Evolutionary conservation across 1,140 invertebrate genomes (phyloP), one percentile per base, ranked within the genome.

Genomic region (Rhizoglyphus robini): DNA sequence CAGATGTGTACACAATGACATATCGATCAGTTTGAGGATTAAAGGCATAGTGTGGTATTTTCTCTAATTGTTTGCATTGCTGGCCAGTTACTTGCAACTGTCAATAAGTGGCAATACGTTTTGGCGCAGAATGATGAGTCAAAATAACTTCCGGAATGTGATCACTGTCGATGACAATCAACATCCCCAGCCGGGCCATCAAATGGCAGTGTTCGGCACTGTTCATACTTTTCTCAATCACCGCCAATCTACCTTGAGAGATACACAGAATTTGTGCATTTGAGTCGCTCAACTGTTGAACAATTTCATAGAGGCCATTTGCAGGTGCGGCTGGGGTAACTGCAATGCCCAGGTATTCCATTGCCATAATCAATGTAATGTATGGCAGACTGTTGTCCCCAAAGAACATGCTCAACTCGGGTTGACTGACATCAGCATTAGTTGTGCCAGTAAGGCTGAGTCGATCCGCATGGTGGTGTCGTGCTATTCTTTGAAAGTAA

Each of bases 1-100:
- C 78, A 66, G 74, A 76, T 73, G 77, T 79, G 32, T 63, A 63
- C 8, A 60, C n/a, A 11, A 60, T 34, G 13, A 60, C 27, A n/a
- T 29, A 27, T 34, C 13, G 20, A 34, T 60, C 58, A 18, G 13
- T 32, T 2, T 29, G 58, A 5, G 3, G 11, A 20, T 13, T 38
- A 20, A n/a, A 11, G 3, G n/a, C 15, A 60, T 32, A 38, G 18
- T 41, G 36, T 60, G 32, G 58, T 34, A 60, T 34, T 32, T 11
- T 13, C 27, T 60, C 30, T 11, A 46, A 46, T 1, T n/a, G 15
- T 46, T 34, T 18, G 18, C 18, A 11, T 18, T 11, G 18, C 18
- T 41, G 36, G 8, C 18, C 18, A 41, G 18, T 41, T 18, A 18
- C 18, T 11, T 41, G 18, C 36, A 41, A 8, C 36, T 41, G 36